Percentiles rank a stretch among this genome's conserved stretches.
Evolutionary conservation across 2,888 invertebrate species (phyloP).

Genomic region (Bibio marci): DNA sequence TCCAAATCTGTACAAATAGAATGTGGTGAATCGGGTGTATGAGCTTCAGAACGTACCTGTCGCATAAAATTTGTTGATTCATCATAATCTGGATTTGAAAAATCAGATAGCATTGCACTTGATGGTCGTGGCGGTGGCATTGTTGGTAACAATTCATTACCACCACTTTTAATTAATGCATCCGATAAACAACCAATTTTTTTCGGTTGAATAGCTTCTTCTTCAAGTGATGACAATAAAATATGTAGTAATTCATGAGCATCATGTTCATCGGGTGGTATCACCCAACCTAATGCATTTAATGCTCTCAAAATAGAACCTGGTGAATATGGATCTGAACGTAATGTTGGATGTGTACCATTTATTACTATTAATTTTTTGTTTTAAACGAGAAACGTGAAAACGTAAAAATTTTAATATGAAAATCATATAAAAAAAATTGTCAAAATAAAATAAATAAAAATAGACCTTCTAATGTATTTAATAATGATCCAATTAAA

Average conservation of each 20-base stretch:
- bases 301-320: slow-evolving; percentile 56
- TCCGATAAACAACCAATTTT: slow-evolving; percentile 59
- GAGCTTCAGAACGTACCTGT: slow-evolving; percentile 26
- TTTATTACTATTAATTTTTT: slow-evolving; percentile 42
- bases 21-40: slow-evolving; percentile 29
- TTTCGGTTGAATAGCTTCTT: slow-evolving; percentile 43
- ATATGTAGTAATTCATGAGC: slow-evolving; percentile 87
- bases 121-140: slow-evolving; percentile 37
- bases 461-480: slow-evolving; percentile 50
- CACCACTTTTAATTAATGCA: slow-evolving; percentile 37
- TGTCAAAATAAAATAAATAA: background rate
- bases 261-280: slow-evolving; percentile 82
- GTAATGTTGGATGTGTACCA: slow-evolving; percentile 50
- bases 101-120: slow-evolving; percentile 29
- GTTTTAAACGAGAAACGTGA: no score
- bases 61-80: slow-evolving; percentile 26
- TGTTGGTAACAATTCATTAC: slow-evolving; percentile 34
- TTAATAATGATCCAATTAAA: slow-evolving; percentile 54
- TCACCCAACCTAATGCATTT: slow-evolving; percentile 61
- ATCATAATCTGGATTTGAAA: slow-evolving; percentile 26
- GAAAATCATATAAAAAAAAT: slow-evolving; percentile 2
- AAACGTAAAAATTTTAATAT: background rate
- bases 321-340: slow-evolving; percentile 40
- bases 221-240: slow-evolving; percentile 74
- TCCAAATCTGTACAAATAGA: slow-evolving; percentile 25